These are phyloP conservation scores for Cremastinae sp. DNA, from an alignment of 2,888 invertebrate species.

Conservation along the genomic window DNA sequence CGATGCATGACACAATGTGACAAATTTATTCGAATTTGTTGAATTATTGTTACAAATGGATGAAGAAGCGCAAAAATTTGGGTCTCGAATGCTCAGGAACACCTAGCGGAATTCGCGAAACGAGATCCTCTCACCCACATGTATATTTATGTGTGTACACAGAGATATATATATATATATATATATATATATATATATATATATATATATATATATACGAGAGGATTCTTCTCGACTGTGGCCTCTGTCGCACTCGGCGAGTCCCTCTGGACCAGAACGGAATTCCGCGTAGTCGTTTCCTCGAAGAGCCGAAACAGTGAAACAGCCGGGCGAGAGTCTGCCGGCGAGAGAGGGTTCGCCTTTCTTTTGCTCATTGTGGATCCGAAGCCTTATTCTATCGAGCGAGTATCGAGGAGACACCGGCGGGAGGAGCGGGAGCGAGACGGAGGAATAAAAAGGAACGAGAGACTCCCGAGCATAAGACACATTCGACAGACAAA, in stretches of 20 bases:
- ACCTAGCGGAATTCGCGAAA: slow-evolving; percentile 64
- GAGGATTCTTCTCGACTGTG: background rate
- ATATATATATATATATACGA: slow-evolving; percentile 19
- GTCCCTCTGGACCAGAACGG: slow-evolving; percentile 51
- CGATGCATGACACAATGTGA: background rate
- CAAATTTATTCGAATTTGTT: background rate
- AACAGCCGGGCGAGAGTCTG: slow-evolving; percentile 51
- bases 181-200: slow-evolving; percentile 21
- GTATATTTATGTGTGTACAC: no score
- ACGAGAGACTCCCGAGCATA: slow-evolving; percentile 33
- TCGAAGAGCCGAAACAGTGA: slow-evolving; percentile 54
- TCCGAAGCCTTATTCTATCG: slow-evolving; percentile 35
- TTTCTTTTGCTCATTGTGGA: slow-evolving; percentile 18
- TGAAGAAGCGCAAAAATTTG: slow-evolving; percentile 26
- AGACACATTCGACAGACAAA: slow-evolving; percentile 57
- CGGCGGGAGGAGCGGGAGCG: no score
- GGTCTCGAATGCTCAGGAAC: slow-evolving; percentile 55
- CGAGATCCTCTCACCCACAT: slow-evolving; percentile 61
- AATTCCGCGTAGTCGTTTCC: slow-evolving; percentile 61
- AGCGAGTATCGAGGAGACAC: slow-evolving; percentile 35
- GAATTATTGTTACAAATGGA: slow-evolving; percentile 6
- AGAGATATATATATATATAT: no score
- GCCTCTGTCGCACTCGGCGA: slow-evolving; percentile 34
- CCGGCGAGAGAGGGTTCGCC: slow-evolving; percentile 56
- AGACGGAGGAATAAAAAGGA: slow-evolving; percentile 15